Percentiles rank a stretch among this genome's conserved stretches.
These are phyloP conservation scores for Aricia agestis DNA, from an alignment of 1,140 invertebrate genomes.

Conservation along the genomic window DNA sequence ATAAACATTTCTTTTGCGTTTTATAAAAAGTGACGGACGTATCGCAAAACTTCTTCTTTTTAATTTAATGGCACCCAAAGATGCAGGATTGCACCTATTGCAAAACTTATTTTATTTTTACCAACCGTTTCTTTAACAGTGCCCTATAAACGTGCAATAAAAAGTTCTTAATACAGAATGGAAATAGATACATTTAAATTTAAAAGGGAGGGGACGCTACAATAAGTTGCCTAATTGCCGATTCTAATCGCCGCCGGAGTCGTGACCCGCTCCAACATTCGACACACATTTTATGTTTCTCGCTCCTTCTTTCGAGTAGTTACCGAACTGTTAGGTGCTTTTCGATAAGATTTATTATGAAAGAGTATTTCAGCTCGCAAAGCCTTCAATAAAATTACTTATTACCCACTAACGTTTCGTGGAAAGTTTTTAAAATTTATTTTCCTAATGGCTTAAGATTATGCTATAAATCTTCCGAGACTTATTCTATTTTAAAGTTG, in stretches of 20 bases:
- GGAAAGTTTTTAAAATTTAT: constrained; percentile 2
- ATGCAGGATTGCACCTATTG: too few relatives aligned
- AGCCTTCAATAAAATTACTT: constrained; percentile 6
- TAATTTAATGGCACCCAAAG: too few relatives aligned
- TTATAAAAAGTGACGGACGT: too few relatives aligned
- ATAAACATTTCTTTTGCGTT: too few relatives aligned
- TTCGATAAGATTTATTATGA: constrained; percentile 11
- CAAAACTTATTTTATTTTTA: too few relatives aligned
- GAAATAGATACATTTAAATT: constrained; percentile 2
- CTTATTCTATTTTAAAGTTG: not conserved
- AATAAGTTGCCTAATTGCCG: constrained; percentile 11
- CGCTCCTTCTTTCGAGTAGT: not conserved
- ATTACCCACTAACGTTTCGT: not conserved
- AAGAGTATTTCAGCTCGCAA: not conserved
- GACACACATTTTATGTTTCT: constrained; percentile 12
- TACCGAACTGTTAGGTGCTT: not conserved
- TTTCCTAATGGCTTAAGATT: not conserved
- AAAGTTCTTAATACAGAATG: not conserved
- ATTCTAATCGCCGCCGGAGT: constrained; percentile 10
- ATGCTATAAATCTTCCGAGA: not conserved
- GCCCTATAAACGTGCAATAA: not conserved
- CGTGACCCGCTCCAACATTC: constrained; percentile 7
- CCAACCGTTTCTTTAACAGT: too few relatives aligned
- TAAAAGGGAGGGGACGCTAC: constrained; percentile 4
- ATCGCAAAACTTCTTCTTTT: too few relatives aligned